Evolutionary conservation across 1,140 invertebrate species (phyloP), one percentile per base, ranked within the genome.

Genomic region (Drosophila murphyi): DNA sequence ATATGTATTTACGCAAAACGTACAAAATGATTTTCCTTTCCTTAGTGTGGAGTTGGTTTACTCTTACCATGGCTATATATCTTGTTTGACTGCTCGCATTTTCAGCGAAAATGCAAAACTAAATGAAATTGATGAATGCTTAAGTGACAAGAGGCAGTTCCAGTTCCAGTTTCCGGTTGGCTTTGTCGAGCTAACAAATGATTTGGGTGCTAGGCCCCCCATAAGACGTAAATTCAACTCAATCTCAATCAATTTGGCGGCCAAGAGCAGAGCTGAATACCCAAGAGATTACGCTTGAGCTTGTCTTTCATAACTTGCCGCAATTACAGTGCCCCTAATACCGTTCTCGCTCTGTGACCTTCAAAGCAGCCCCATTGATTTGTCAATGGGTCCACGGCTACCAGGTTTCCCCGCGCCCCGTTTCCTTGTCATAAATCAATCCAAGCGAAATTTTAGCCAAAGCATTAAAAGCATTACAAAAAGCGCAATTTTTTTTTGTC

Each of bases 391-490:
- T 7, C 8, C 10, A n/a, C 6, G 10, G 10, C 10, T 10, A 10
- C 39, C 39, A 8, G 5, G 8, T 41, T 41, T 39, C 7, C 4
- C 7, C 5, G 5, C 20, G 32, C 6, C 5, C 12, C 10, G 60
- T 10, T 7, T 43, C 32, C 60, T 43, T 80, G 73, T 73, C 85
- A 89, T 88, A 88, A 89, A 88, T 88, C 83, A 88, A 88, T 88
- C 70, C 60, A 52, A 72, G 76, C 52, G 47, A 68, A 71, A 77
- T 80, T 87, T 82, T 77, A 34, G 72, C 57, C 63, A 82, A 73
- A 75, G 83, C 85, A 87, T 88, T 88, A 89, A 83, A 88, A 88
- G 76, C 80, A 80, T 88, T 88, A 87, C 83, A 80, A 83, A 80
- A 73, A 75, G 80, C 80, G 51, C 64, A 76, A 77, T 72, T 77